A percentile compares a stretch with the other conserved stretches of the same genome.
phyloP scores from a whole-genome alignment of 2,113 vertebrate genomes.

The Galbula dea region DNA sequence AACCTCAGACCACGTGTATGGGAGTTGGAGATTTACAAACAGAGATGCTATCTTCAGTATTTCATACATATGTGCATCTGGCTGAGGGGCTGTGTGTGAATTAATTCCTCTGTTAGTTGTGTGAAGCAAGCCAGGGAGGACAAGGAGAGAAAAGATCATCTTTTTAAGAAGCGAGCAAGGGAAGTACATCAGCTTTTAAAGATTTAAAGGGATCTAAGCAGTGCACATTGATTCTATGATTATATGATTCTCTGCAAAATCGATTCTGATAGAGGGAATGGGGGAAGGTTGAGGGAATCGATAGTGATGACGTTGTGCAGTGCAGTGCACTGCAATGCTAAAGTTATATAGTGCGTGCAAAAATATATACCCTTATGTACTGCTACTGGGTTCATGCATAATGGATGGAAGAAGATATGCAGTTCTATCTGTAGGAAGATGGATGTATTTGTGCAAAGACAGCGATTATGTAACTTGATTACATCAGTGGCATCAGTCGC shows the following conservation, averaged over 20 bases:
- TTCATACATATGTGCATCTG: conserved; percentile 68
- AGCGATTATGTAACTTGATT: conserved; percentile 82
- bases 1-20: conserved; percentile 74
- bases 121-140: conserved; percentile 16
- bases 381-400: conserved; percentile 73
- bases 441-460: conserved; percentile 75
- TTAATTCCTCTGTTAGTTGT: conserved; percentile 68
- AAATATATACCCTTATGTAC: conserved; percentile 66
- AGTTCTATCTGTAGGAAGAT: conserved; percentile 77
- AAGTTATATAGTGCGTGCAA: conserved; percentile 66
- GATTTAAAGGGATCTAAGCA: conserved; percentile 63
- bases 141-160: background rate
- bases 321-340: conserved; percentile 74
- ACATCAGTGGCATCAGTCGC: conserved; percentile 76
- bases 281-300: conserved; percentile 52
- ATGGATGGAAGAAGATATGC: conserved; percentile 72
- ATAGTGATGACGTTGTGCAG: conserved; percentile 74
- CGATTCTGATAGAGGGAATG: conserved; percentile 41
- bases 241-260: conserved; percentile 51
- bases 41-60: conserved; percentile 58
- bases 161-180: background rate
- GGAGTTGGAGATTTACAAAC: conserved; percentile 68
- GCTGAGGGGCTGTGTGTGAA: conserved; percentile 66
- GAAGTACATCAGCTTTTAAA: conserved; percentile 25
- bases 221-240: conserved; percentile 36